Evolutionary conservation across 2,888 invertebrate genomes (phyloP), one percentile per base, ranked within the genome.

Genomic region (Hyppa rectilinea): DNA sequence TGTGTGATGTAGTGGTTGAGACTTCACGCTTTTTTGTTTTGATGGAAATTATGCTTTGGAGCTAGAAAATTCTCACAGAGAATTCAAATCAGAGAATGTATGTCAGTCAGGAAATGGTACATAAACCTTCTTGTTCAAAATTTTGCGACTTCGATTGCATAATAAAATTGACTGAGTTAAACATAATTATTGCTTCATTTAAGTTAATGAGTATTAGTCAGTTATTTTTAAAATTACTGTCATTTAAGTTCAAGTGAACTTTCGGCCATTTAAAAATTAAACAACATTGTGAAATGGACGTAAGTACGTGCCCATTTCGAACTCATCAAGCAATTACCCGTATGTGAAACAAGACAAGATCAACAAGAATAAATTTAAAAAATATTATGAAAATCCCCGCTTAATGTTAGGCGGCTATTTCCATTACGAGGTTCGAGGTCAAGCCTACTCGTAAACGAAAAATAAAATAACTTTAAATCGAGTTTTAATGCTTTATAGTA

Each of bases 401-500:
- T 34, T 81, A 75, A 69, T 55, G 73, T 72, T 74, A 65, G 58
- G 59, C 59, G 52, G 53, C 50, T 71, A 72, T 66, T 75, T 69
- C 47, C 71, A 80, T n/a, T 68, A 61, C 50, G 52, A 20, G 31
- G 2, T 9, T 9, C 78, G 64, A 77, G 79, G 72, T 82, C 69
- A 71, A 63, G 60, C 38, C 67, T 75, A 81, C 72, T 55, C 71
- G 64, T 80, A 83, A 82, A 84, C 63, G 50, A 84, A 87, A 84
- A 83, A 66, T 78, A 84, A 85, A 85, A 84, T 85, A 52, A 80
- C 87, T 86, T 89, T 62, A 84, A 86, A 87, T 86, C 87, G 78
- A 87, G 84, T 88, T 90, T 90, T 87, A 89, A 87, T 88, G 86
- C 85, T 93, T 92, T 93, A 92, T 87, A 83, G 86, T 84, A 86